phyloP scores from a whole-genome alignment of 2,888 invertebrate species.

The Apodemia hepburni region DNA sequence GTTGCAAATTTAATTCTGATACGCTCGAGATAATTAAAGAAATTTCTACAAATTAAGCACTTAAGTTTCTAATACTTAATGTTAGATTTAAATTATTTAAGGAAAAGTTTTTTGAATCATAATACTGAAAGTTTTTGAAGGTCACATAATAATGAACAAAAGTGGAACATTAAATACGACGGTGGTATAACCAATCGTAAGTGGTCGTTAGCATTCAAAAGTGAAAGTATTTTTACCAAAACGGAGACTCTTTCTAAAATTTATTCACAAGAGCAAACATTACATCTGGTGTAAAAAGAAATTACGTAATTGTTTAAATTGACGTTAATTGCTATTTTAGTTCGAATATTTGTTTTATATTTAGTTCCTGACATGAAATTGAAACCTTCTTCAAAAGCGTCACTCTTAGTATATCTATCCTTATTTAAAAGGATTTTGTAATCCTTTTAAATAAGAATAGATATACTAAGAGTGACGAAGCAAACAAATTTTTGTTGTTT shows the following conservation, averaged over 20 bases:
- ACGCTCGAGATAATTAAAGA: background rate
- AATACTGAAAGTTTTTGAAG: constrained; percentile 11
- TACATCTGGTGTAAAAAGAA: constrained; percentile 8
- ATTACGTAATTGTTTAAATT: constrained; percentile 1
- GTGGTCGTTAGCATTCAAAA: constrained; percentile 14
- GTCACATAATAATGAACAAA: constrained; percentile 12
- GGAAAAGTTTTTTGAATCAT: constrained; percentile 8
- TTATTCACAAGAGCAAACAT: constrained; percentile 5
- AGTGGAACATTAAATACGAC: constrained; percentile 7
- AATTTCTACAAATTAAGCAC: background rate
- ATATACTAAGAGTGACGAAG: too few species aligned
- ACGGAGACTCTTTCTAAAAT: constrained; percentile 12
- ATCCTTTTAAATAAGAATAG: too few species aligned
- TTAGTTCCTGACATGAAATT: too few species aligned
- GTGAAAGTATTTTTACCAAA: constrained; percentile 12
- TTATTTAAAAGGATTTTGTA: too few species aligned
- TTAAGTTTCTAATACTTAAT: constrained; percentile 6
- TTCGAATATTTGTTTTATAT: background rate
- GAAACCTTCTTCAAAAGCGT: too few species aligned
- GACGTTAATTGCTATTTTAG: background rate
- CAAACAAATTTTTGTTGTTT: too few species aligned
- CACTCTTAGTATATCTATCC: too few species aligned
- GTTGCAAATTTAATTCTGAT: background rate
- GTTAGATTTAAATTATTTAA: constrained; percentile 1
- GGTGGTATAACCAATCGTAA: constrained; percentile 12